Evolutionary conservation across 2,113 vertebrate species (phyloP).

Genomic region (Panthera leo): DNA sequence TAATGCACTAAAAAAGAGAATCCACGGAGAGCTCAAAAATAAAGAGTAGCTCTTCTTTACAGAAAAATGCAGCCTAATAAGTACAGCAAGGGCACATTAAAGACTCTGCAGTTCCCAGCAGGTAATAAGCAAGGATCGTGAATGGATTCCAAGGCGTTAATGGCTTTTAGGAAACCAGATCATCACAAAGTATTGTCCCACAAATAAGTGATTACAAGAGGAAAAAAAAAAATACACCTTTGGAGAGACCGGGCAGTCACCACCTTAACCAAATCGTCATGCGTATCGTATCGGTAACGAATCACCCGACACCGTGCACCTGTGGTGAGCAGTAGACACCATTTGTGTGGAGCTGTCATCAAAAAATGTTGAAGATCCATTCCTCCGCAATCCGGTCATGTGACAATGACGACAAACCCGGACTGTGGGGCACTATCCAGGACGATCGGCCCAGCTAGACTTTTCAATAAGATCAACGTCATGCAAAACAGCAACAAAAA

Average conservation of each 20-base stretch:
- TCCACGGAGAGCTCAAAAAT: not conserved
- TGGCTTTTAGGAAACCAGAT: not conserved
- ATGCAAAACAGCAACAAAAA: not conserved
- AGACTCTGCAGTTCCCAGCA: not conserved
- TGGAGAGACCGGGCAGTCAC: not conserved
- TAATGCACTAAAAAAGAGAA: not conserved
- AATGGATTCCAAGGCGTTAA: not conserved
- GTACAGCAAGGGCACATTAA: not conserved
- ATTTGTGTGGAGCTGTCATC: not conserved
- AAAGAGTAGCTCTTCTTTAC: not conserved
- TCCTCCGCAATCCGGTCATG: not conserved
- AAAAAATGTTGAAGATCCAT: not conserved
- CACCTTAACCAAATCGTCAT: not conserved
- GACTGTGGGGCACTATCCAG: not conserved
- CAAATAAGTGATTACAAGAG: not conserved
- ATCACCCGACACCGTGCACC: too few relatives aligned
- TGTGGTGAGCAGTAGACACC: rapidly evolving
- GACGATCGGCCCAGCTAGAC: not conserved
- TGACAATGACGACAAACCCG: not conserved
- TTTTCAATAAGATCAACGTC: not conserved
- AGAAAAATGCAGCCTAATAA: not conserved
- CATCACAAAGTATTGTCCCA: not conserved
- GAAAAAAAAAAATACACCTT: rapidly evolving
- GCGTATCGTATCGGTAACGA: rapidly evolving
- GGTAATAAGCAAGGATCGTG: not conserved